Conservation (phyloP, 2,797 vertebrate genomes). For the Lemur catta region DNA sequence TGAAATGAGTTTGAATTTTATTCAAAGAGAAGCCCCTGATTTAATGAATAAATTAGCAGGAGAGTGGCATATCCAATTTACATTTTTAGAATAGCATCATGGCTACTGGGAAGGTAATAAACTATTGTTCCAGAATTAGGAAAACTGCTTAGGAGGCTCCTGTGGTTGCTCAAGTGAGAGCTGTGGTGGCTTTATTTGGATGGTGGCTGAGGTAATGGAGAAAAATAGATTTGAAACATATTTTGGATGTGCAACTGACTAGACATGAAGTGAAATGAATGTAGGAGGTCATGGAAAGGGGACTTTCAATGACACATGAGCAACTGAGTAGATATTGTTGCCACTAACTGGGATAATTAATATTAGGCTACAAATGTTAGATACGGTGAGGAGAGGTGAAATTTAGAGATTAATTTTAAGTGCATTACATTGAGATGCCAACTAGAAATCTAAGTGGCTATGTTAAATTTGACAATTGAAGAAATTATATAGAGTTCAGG, state of each 20-base stretch:
- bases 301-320: neutral
- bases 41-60: constrained; percentile 6
- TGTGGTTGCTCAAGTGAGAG: neutral
- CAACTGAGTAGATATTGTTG: neutral
- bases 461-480: neutral
- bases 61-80: neutral
- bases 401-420: neutral
- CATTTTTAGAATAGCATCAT: neutral
- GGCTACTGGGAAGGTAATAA: neutral
- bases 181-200: neutral
- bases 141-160: neutral
- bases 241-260: neutral
- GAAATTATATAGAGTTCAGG: neutral
- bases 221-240: neutral
- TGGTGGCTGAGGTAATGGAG: neutral
- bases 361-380: neutral
- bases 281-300: neutral
- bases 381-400: neutral
- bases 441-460: neutral
- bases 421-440: neutral
- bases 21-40: neutral
- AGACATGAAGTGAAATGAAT: neutral
- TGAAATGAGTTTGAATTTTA: neutral
- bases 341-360: neutral
- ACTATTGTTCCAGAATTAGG: neutral